Base-by-base conservation (phyloP, 2,113 vertebrate genomes). In the Bettongia penicillata region DNA sequence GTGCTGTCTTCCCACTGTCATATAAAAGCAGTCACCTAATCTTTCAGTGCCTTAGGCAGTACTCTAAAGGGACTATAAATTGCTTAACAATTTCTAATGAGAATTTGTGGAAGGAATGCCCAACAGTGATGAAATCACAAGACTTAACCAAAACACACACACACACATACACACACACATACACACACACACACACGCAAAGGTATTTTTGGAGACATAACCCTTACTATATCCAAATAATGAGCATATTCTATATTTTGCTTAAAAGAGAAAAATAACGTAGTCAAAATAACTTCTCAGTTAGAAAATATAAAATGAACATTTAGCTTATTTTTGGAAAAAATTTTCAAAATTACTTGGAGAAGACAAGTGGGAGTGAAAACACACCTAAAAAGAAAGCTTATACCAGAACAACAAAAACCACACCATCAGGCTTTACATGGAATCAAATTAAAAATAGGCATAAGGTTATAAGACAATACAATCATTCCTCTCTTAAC, bases 241-340 rank as follows among this genome's bases (percentile, higher is more conserved):
- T 26, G 84, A 90, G 28, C 3, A 90, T 19, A 94, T 95, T 93
- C 61, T 53, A 96, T 95, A 51, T 53, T 91, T 94, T 94, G 57
- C 57, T 53, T 50, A 94, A 52, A 94, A 95, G 93, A 93, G 94
- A 91, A 92, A 53, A 90, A 49, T 90, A 51, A 90, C 89, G 49
- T 10, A 84, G 19, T 84, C 37, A 84, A 84, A 84, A 84, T 84
- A 43, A 84, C 43, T 84, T 43, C n/a, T 84, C 68, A 84, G 68
- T 84, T 84, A 43, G 68, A 84, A 84, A 84, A 84, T 84, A 19
- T 8, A 84, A 84, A 84, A 84, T 43, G 68, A 84, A 84, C 68
- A 84, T 43, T 84, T 84, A 84, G 68, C n/a, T 84, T 84, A 84
- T 84, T 43, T 84, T 84, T 43, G n/a, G 68, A 84, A 84, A 77